Base-by-base conservation (phyloP, 2,113 vertebrate genomes). In the Erpornis zantholeuca region DNA sequence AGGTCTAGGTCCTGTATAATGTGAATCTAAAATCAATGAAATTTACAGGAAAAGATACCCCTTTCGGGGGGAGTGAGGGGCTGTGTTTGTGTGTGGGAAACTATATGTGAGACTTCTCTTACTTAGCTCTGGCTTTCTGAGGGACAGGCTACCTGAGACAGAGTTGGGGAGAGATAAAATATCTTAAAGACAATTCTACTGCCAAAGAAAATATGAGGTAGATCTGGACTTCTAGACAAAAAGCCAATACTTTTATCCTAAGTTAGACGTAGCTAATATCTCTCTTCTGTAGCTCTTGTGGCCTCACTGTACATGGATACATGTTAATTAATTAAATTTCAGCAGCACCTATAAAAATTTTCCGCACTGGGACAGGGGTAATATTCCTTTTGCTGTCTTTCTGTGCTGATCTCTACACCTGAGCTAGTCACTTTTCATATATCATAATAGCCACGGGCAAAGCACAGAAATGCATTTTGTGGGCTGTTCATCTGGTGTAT, bases 351-450 rank as follows among this genome's bases (percentile, higher is more conserved):
- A 65, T 52, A 53, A 65, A 77, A 79, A 18, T 12, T 61, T 71
- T 63, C 5, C 5, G 16, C 1, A 2, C 13, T 45, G 21, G 12
- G 8, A 49, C 6, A 44, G 13, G 17, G 8, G 0, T 27, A 31
- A 7, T 36, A 31, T 28, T 83, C 13, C 15, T 59, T 76, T 64
- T 79, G 27, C 27, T 76, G 35, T 20, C 11, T 79, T 64, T 92
- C 40, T 59, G 2, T 68, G 22, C 75, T 82, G 19, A 23, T 90
- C 14, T 18, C 24, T 61, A 20, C 36, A n/a, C 15, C 19, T 52
- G 61, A 79, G 53, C 44, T 63, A 45, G 44, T 88, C 40, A 27
- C 44, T 80, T 31, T 69, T 69, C 54, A 83, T 45, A 27, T 77
- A 33, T 20, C 23, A 4, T 57, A 53, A 15, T 10, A 81, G 76